Percentiles rank a stretch among this genome's conserved stretches.
Conservation (phyloP, 1,140 invertebrate genomes). For the Adoxophyes honmai region DNA sequence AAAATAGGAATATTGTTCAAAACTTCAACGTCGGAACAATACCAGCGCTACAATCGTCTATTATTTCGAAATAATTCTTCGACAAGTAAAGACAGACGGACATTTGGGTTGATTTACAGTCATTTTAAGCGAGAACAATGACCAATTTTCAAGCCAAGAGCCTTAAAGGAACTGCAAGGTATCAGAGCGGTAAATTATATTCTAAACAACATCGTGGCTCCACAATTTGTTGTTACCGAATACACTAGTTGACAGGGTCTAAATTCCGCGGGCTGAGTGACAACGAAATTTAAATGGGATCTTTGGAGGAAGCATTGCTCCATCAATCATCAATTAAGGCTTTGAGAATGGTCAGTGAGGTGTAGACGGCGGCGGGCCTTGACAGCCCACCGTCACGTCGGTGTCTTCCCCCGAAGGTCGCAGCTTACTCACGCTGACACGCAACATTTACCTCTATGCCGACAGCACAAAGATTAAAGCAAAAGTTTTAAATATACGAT, state of each 20-base stretch:
- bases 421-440: slow-evolving; percentile 23
- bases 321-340: slow-evolving; percentile 20
- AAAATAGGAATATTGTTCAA: background rate
- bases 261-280: slow-evolving; percentile 8
- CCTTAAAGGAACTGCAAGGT: background rate
- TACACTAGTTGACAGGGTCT: background rate
- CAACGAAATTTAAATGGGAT: slow-evolving; percentile 16
- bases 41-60: background rate
- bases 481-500: background rate
- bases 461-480: background rate
- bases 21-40: slow-evolving; percentile 1
- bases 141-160: slow-evolving; percentile 4
- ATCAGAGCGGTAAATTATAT: background rate
- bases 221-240: background rate
- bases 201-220: too few relatives aligned
- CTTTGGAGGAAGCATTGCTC: slow-evolving; percentile 11
- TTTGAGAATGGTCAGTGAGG: slow-evolving; percentile 33
- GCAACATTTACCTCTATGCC: slow-evolving; percentile 2
- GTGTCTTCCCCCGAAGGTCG: slow-evolving; percentile 29
- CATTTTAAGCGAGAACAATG: slow-evolving; percentile 8
- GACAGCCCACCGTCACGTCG: slow-evolving; percentile 29
- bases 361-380: slow-evolving; percentile 20
- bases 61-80: slow-evolving; percentile 8
- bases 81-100: slow-evolving; percentile 5
- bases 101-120: slow-evolving; percentile 9